phyloP scores from a whole-genome alignment of 2,888 invertebrate genomes.

The Tetheella fluctuosa region DNA sequence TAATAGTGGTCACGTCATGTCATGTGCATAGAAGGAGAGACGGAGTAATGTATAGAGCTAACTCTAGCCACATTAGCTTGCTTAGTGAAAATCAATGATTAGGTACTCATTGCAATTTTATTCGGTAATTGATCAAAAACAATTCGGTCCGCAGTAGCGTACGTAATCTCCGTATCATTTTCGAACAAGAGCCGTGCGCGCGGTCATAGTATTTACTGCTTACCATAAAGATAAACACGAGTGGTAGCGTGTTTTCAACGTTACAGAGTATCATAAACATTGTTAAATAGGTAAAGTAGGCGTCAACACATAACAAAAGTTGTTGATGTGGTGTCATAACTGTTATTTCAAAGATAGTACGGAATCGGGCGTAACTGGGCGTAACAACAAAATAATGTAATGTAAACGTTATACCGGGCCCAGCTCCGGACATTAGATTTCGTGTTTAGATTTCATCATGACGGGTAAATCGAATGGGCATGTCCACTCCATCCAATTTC shows the following conservation, averaged over 20 bases:
- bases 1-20: slow-evolving; percentile 66
- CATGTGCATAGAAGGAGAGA: slow-evolving; percentile 29
- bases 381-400: slow-evolving; percentile 20
- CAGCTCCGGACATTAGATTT: slow-evolving; percentile 24
- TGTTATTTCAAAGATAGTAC: slow-evolving; percentile 27
- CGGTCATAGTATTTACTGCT: slow-evolving; percentile 2
- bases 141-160: neutral
- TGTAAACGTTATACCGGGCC: slow-evolving; percentile 17
- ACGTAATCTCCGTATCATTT: neutral
- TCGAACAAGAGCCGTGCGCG: neutral
- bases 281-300: slow-evolving; percentile 7
- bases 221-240: slow-evolving; percentile 5
- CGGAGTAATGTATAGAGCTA: slow-evolving; percentile 52
- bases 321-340: slow-evolving; percentile 8
- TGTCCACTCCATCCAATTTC: slow-evolving; percentile 8
- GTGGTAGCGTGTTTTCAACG: neutral
- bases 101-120: no score
- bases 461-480: slow-evolving; percentile 23
- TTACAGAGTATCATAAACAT: neutral
- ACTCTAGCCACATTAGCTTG: slow-evolving; percentile 19
- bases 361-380: slow-evolving; percentile 11
- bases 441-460: slow-evolving; percentile 29
- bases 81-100: neutral
- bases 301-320: neutral
- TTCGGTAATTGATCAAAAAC: neutral